phyloP scores from a whole-genome alignment of 2,113 vertebrate species.

The human region DNA sequence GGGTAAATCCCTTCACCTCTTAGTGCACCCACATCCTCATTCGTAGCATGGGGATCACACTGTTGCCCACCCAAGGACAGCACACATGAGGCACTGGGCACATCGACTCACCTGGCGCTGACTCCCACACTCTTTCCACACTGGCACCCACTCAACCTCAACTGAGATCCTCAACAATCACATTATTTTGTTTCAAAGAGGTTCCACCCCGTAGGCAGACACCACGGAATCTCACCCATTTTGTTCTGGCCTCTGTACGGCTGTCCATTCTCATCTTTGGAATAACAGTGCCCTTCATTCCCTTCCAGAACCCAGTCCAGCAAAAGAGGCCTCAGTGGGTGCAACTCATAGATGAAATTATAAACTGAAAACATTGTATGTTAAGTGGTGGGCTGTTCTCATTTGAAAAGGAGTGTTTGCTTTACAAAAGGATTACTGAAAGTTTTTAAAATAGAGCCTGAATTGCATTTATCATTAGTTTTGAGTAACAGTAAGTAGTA shows the following conservation, averaged over 20 bases:
- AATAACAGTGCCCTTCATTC: neutral
- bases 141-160: neutral
- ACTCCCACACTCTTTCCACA: neutral
- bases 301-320: neutral
- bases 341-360: neutral
- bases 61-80: rapidly evolving
- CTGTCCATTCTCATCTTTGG: neutral
- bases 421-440: neutral
- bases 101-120: rapidly evolving
- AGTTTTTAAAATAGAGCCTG: neutral
- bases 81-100: rapidly evolving
- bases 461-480: neutral
- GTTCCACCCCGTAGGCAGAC: neutral
- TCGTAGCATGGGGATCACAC: rapidly evolving
- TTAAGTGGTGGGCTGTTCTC: neutral
- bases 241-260: neutral
- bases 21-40: rapidly evolving
- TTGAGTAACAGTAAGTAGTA: neutral
- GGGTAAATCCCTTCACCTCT: neutral
- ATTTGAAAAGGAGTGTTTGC: neutral
- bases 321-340: neutral
- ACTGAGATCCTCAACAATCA: neutral
- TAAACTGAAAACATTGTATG: neutral
- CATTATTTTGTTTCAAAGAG: neutral
- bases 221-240: neutral